Evolutionary conservation across 2,888 invertebrate genomes (phyloP).

Genomic region (Lycaena phlaeas): DNA sequence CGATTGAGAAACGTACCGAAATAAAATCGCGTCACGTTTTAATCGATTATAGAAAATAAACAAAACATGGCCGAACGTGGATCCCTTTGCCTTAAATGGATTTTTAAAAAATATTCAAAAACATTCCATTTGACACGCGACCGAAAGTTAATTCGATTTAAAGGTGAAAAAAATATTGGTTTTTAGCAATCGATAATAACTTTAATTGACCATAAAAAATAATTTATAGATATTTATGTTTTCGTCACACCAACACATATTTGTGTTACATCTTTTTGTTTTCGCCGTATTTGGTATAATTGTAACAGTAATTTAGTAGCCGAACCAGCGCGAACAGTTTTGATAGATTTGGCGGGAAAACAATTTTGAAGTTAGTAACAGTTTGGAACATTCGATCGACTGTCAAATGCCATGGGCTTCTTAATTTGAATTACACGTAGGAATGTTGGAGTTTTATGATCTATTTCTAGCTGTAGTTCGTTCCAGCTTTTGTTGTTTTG

Average conservation of each 20-base stretch:
- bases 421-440: background rate
- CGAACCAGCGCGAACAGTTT: background rate
- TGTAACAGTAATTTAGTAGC: conserved; percentile 8
- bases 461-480: background rate
- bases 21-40: conserved; percentile 1
- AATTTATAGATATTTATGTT: conserved; percentile 15
- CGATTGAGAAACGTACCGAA: too few relatives aligned
- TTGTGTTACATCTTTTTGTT: background rate
- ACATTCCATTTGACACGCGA: conserved; percentile 9
- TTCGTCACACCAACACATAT: conserved; percentile 15
- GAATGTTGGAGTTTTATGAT: conserved; percentile 4
- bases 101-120: background rate
- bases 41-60: conserved; percentile 6
- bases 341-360: conserved; percentile 3
- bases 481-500: background rate
- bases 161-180: conserved; percentile 10
- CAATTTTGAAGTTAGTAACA: conserved; percentile 6
- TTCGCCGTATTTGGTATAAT: conserved; percentile 5
- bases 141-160: conserved; percentile 7
- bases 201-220: conserved; percentile 15
- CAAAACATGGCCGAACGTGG: background rate
- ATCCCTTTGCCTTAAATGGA: conserved; percentile 5
- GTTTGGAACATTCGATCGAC: background rate
- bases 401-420: conserved; percentile 4
- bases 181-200: conserved; percentile 17